phyloP scores from a whole-genome alignment of 2,113 vertebrate species.

The Gavialis gangeticus region DNA sequence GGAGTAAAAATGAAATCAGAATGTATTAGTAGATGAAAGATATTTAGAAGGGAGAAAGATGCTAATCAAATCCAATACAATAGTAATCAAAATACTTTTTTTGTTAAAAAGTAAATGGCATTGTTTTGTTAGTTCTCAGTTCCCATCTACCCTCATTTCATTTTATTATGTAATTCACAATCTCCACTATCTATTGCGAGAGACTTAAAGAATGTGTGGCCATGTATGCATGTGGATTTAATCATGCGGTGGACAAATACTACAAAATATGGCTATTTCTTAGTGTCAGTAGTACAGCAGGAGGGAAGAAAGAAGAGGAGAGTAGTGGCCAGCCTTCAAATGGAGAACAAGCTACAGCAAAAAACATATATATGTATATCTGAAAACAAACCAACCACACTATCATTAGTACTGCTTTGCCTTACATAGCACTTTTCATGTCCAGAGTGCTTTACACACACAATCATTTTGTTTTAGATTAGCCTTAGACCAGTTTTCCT shows the following conservation, averaged over 20 bases:
- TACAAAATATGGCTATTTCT: neutral
- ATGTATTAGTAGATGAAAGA: neutral
- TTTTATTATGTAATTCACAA: neutral
- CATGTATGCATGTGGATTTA: too few relatives aligned
- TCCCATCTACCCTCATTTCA: neutral
- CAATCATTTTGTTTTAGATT: neutral
- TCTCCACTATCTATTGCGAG: neutral
- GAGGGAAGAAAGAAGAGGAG: neutral
- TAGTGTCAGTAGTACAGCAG: neutral
- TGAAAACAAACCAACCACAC: neutral
- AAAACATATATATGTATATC: neutral
- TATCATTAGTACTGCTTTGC: neutral
- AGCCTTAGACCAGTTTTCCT: too few relatives aligned
- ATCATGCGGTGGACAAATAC: neutral
- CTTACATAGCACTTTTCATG: rapidly evolving
- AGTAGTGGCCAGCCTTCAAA: rapidly evolving
- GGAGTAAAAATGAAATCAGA: neutral
- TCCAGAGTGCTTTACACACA: neutral
- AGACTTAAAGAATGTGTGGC: neutral
- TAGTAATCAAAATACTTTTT: neutral
- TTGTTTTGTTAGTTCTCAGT: neutral
- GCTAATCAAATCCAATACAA: neutral
- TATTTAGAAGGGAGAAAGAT: neutral
- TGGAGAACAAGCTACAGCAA: neutral
- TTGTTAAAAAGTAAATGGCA: neutral